A percentile compares a stretch with the other conserved stretches of the same genome.
Conservation (phyloP, 2,888 invertebrate species). For the Drosophila neotestacea region DNA sequence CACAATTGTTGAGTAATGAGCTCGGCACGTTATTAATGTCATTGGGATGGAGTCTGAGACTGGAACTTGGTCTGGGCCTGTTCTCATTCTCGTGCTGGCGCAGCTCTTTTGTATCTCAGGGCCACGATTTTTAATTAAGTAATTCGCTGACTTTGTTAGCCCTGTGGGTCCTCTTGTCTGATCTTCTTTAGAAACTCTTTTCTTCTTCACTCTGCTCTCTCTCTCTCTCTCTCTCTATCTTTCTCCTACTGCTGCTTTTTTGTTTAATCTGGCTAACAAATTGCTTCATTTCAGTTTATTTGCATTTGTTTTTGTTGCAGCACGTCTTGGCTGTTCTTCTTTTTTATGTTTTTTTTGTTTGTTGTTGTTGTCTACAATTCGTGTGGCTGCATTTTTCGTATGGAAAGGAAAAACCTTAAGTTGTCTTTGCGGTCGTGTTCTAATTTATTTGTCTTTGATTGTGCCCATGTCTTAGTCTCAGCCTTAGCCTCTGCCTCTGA, state of each 20-base stretch:
- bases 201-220: slow-evolving; percentile 10
- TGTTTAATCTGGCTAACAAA: slow-evolving; percentile 79
- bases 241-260: slow-evolving; percentile 25
- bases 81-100: slow-evolving; percentile 27
- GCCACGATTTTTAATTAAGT: slow-evolving; percentile 84
- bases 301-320: slow-evolving; percentile 68
- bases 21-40: slow-evolving; percentile 79
- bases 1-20: slow-evolving; percentile 80
- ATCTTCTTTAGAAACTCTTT: slow-evolving; percentile 48
- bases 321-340: slow-evolving; percentile 51
- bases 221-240: slow-evolving; percentile 15
- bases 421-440: slow-evolving; percentile 73
- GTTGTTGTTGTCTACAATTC: slow-evolving; percentile 45
- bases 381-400: slow-evolving; percentile 48
- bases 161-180: slow-evolving; percentile 59
- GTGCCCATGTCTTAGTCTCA: slow-evolving; percentile 62
- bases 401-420: slow-evolving; percentile 47
- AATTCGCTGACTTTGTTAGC: slow-evolving; percentile 80
- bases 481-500: slow-evolving; percentile 29
- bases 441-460: slow-evolving; percentile 81
- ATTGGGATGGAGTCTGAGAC: slow-evolving; percentile 42
- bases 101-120: slow-evolving; percentile 56
- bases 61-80: slow-evolving; percentile 29
- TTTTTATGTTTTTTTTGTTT: background rate
- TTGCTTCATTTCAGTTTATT: slow-evolving; percentile 81